Evolutionary conservation across 2,113 vertebrate genomes (phyloP).

Genomic region (Rousettus leschenaultii): DNA sequence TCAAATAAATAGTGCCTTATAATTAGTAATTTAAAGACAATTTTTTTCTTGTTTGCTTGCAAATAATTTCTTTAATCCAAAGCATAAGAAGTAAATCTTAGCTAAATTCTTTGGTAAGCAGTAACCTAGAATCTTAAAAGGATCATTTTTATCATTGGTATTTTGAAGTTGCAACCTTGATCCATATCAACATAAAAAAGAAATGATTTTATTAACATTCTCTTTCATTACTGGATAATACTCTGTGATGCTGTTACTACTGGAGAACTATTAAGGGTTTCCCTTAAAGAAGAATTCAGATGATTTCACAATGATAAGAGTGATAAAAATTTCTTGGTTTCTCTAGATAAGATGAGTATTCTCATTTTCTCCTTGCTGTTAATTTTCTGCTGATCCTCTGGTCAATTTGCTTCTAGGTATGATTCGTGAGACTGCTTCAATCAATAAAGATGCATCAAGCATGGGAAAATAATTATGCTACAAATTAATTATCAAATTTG

Average conservation of each 20-base stretch:
- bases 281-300: conserved; percentile 38
- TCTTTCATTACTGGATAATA: conserved; percentile 65
- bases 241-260: neutral
- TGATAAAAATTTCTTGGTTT: conserved; percentile 36
- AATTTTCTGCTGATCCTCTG: conserved; percentile 32
- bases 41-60: conserved; percentile 51
- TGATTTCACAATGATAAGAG: conserved; percentile 51
- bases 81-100: conserved; percentile 59
- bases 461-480: conserved; percentile 38
- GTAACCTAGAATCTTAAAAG: conserved; percentile 69
- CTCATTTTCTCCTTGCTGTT: conserved; percentile 28
- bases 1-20: conserved; percentile 55
- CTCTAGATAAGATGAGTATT: conserved; percentile 25
- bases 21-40: conserved; percentile 68
- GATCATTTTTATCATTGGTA: conserved; percentile 61
- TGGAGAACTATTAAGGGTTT: conserved; percentile 22
- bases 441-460: conserved; percentile 7
- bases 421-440: conserved; percentile 7
- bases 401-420: conserved; percentile 27
- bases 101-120: conserved; percentile 64
- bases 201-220: conserved; percentile 70
- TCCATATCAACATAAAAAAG: conserved; percentile 66
- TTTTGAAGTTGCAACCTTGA: conserved; percentile 72
- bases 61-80: conserved; percentile 62
- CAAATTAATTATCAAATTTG: conserved; percentile 28